Conservation (phyloP, 1,140 invertebrate genomes). For the Atta texana region DNA sequence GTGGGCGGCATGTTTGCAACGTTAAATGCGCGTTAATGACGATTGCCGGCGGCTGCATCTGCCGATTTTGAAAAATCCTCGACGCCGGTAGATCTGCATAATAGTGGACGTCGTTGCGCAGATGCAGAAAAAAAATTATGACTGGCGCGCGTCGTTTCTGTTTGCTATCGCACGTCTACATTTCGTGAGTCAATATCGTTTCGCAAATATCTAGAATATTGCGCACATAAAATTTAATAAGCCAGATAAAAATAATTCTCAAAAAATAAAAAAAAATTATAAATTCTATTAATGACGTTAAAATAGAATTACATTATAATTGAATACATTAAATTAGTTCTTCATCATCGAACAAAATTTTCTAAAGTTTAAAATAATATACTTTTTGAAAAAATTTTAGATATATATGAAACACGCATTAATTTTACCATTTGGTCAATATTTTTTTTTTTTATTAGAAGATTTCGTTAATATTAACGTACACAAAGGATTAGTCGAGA, state of each 20-base stretch:
- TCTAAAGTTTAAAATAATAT: too few species aligned
- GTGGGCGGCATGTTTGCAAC: slow-evolving; percentile 49
- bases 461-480: too few species aligned
- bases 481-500: too few species aligned
- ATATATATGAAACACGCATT: too few species aligned
- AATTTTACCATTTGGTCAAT: too few species aligned
- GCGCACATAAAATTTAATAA: background rate
- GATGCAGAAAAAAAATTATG: slow-evolving; percentile 26
- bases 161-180: background rate
- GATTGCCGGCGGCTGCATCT: slow-evolving; percentile 11
- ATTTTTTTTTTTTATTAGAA: too few species aligned
- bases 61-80: slow-evolving; percentile 49
- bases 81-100: slow-evolving; percentile 16
- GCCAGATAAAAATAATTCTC: background rate
- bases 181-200: background rate
- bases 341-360: background rate
- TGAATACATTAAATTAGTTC: background rate
- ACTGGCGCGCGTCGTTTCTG: background rate
- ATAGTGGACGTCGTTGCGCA: background rate
- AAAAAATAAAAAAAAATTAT: too few species aligned
- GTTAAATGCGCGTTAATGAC: slow-evolving; percentile 33
- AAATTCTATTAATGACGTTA: background rate
- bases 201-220: background rate
- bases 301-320: background rate
- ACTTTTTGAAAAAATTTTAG: too few species aligned